Evolutionary conservation across 2,888 invertebrate genomes (phyloP).

Genomic region (Microdon myrmicae): DNA sequence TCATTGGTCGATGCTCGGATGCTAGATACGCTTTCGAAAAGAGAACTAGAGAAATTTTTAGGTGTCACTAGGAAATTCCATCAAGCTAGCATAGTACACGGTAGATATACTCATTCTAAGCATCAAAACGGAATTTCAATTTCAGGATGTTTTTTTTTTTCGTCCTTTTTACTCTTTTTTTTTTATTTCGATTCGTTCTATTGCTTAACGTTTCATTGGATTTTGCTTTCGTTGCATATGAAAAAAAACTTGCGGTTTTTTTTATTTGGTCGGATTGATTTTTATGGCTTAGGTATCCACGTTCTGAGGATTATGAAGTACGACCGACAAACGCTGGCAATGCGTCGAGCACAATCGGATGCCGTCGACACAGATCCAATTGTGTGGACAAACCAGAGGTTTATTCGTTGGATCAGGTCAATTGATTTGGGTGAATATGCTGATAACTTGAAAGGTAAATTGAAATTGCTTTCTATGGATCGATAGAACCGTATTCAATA

Average conservation of each 20-base stretch:
- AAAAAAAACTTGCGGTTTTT: no score
- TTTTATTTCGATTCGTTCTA: no score
- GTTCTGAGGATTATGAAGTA: constrained; percentile 91
- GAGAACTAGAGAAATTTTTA: constrained; percentile 92
- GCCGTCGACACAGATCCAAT: constrained; percentile 89
- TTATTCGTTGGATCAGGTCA: constrained; percentile 92
- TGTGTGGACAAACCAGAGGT: constrained; percentile 95
- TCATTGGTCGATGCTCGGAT: constrained; percentile 93
- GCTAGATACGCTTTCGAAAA: constrained; percentile 91
- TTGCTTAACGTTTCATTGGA: no score
- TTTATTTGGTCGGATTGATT: no score
- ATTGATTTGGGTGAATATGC: constrained; percentile 95
- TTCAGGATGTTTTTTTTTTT: background rate
- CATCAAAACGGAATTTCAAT: background rate
- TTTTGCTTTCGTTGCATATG: no score
- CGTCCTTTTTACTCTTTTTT: no score
- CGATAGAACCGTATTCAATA: no score
- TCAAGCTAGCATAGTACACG: constrained; percentile 93
- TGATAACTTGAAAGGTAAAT: constrained; percentile 87
- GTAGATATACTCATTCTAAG: constrained; percentile 61
- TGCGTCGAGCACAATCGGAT: constrained; percentile 88
- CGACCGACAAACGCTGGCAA: constrained; percentile 88
- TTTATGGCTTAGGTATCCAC: constrained; percentile 73
- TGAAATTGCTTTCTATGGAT: constrained; percentile 7
- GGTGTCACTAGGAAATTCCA: constrained; percentile 94